A percentile compares a stretch with the other conserved stretches of the same genome.
phyloP scores from a whole-genome alignment of 2,888 invertebrate genomes.

The Zygaena filipendulae region DNA sequence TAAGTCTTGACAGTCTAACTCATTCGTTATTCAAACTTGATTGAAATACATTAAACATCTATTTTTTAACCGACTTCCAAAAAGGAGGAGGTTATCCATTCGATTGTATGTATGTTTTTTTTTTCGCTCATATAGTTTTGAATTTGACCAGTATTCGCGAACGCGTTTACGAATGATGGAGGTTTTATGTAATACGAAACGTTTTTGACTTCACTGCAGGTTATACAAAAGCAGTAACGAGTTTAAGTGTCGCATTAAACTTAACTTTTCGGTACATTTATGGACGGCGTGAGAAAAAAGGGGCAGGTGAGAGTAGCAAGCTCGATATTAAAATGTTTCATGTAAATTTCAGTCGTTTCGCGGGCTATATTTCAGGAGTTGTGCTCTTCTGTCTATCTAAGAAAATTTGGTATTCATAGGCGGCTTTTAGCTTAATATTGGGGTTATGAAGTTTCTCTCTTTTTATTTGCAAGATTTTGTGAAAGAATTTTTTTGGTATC shows the following conservation, averaged over 20 bases:
- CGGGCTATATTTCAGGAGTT: constrained; percentile 51
- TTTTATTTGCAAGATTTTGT: no score
- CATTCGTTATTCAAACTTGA: constrained; percentile 30
- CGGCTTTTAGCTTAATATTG: constrained; percentile 51
- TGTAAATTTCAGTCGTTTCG: constrained; percentile 50
- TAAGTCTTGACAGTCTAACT: no score
- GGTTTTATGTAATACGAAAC: constrained; percentile 30
- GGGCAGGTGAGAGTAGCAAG: constrained; percentile 45
- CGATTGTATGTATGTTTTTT: no score
- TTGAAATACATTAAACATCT: constrained; percentile 22
- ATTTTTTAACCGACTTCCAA: no score
- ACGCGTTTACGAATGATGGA: constrained; percentile 25
- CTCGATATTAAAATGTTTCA: constrained; percentile 66
- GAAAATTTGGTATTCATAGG: constrained; percentile 60
- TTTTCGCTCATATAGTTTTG: constrained; percentile 19
- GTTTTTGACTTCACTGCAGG: constrained; percentile 16
- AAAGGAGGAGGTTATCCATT: no score
- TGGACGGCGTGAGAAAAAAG: constrained; percentile 59
- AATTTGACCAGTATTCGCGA: constrained; percentile 25
- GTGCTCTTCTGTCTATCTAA: constrained; percentile 42
- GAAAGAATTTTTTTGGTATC: no score
- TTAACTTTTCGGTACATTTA: constrained; percentile 41
- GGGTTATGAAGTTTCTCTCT: constrained; percentile 23
- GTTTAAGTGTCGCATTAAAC: constrained; percentile 34
- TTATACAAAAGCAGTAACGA: constrained; percentile 22